Conservation (phyloP, 2,888 invertebrate genomes). For the Agrotis clavis region DNA sequence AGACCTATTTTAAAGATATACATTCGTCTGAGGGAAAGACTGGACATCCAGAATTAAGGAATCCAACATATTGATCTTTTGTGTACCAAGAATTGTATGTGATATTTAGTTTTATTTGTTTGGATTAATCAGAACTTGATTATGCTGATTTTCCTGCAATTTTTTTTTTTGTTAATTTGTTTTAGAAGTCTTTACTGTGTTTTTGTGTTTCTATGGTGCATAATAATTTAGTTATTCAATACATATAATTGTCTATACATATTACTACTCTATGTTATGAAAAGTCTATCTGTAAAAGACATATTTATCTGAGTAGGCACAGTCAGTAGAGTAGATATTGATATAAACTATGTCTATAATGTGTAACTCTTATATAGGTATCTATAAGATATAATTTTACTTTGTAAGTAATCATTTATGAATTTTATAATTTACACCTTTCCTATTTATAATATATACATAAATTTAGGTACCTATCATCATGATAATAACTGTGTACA, state of each 20-base stretch:
- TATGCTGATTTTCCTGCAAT: slow-evolving; percentile 8
- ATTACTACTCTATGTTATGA: slow-evolving; percentile 5
- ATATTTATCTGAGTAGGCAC: slow-evolving; percentile 16
- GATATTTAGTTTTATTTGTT: slow-evolving; percentile 51
- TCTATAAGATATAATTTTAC: not conserved
- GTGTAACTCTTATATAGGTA: slow-evolving; percentile 7
- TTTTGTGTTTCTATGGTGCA: slow-evolving; percentile 29
- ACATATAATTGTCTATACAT: slow-evolving; percentile 9
- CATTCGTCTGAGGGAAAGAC: slow-evolving; percentile 86
- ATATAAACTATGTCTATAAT: not conserved
- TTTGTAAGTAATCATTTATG: slow-evolving; percentile 18
- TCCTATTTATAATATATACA: slow-evolving; percentile 54
- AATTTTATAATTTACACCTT: slow-evolving; percentile 39
- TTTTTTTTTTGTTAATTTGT: slow-evolving; percentile 30
- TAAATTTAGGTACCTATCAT: slow-evolving; percentile 27
- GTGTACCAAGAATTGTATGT: slow-evolving; percentile 25
- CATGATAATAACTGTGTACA: slow-evolving; percentile 92
- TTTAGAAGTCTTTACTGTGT: slow-evolving; percentile 20
- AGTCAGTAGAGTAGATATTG: slow-evolving; percentile 26
- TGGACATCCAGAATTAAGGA: slow-evolving; percentile 80
- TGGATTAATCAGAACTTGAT: slow-evolving; percentile 10
- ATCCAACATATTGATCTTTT: not conserved
- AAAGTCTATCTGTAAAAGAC: slow-evolving; percentile 4
- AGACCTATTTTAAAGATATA: slow-evolving; percentile 87
- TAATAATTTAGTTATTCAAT: slow-evolving; percentile 10